Percentiles rank a stretch among this genome's conserved stretches.
Conservation (phyloP, 2,888 invertebrate species). For the Scaptomyza polygonia region DNA sequence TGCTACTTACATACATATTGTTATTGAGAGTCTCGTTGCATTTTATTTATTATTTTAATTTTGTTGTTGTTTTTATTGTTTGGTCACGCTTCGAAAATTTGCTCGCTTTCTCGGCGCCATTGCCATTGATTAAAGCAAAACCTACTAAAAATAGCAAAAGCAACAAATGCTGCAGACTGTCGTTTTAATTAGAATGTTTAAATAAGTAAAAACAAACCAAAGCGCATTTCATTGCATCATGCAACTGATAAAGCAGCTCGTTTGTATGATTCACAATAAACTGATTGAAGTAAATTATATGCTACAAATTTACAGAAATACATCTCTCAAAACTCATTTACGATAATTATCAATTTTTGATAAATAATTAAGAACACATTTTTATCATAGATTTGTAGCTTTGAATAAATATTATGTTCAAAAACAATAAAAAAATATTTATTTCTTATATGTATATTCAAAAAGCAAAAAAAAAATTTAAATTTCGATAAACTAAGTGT, state of each 20-base stretch:
- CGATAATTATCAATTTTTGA: no score
- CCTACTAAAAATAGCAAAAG: constrained; percentile 11
- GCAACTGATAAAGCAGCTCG: constrained; percentile 16
- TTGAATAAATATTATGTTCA: no score
- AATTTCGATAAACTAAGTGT: no score
- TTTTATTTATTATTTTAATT: constrained; percentile 13
- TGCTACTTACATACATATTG: neutral
- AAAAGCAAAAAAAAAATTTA: no score
- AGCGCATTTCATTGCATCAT: constrained; percentile 5
- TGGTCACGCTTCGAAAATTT: constrained; percentile 37
- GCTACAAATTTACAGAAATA: no score
- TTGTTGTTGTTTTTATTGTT: constrained; percentile 45
- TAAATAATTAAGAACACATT: no score
- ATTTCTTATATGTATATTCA: no score
- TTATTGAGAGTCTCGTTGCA: constrained; percentile 39
- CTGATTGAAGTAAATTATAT: no score
- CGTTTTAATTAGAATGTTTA: neutral
- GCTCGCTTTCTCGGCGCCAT: constrained; percentile 8
- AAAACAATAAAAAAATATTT: no score
- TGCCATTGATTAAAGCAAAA: constrained; percentile 37
- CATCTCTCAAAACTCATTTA: no score
- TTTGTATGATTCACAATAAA: neutral
- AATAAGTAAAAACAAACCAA: neutral
- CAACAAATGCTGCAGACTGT: neutral
- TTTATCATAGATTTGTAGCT: no score